Evolutionary conservation across 2,888 invertebrate genomes (phyloP), one percentile per base, ranked within the genome.

Genomic region (Epistrophe grossulariae): DNA sequence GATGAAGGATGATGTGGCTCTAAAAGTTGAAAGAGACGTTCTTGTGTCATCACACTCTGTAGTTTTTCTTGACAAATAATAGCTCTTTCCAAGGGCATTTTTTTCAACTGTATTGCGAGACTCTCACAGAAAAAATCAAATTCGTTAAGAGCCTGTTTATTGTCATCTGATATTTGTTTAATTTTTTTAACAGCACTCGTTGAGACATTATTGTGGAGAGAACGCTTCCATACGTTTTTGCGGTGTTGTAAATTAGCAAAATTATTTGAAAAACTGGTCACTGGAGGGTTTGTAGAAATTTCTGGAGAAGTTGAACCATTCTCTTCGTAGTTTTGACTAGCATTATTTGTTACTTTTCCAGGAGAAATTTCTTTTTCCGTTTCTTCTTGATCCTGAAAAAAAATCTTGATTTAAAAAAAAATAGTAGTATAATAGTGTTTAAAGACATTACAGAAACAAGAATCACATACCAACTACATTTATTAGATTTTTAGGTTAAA

Each of bases 101-200:
- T 83, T 38, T 91, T 90, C 0, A 90, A 84, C 73, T 90, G 90
- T 6, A 90, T 73, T 0, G 91, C 88, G 38, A 90, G 88, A 48
- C 90, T 91, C 52, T 91, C 90, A 50, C 90, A 91, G 35, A 90
- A 90, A 7, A 90, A 40, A 82, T 90, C 91, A 15, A 91, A 90
- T 74, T 90, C 90, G 38, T 89, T 89, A 0, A 15, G 35, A n/a
- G 19, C 31, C n/a, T 24, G 15, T 2, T 60, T 31, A 77, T 40
- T 9, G 48, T 55, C 45, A 13, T 59, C 24, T 78, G 72, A 11
- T 43, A 19, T 43, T 31, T 40, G 9, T 4, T 40, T 24, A 2
- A 40, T 24, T 60, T 19, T 40, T 38, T 60, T 19, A 0, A 24
- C 3, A 8, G 4, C 0, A 15, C 3, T 24, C 0, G 7, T 8